Conservation (phyloP, 2,113 vertebrate genomes). For the Gambusia affinis region DNA sequence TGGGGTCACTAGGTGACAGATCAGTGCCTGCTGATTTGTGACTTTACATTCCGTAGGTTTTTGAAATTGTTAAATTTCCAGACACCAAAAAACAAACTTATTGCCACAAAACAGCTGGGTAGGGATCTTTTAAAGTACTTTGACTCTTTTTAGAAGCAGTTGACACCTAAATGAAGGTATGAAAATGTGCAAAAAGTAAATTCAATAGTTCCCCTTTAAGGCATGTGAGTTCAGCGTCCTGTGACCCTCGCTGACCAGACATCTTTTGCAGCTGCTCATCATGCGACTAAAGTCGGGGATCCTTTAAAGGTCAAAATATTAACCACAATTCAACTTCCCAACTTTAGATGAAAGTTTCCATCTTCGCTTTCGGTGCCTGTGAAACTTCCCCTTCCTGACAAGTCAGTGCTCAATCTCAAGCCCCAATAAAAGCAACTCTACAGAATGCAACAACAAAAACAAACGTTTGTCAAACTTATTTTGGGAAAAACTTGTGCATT, state of each 20-base stretch:
- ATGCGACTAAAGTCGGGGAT: constrained; percentile 18
- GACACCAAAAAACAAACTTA: no score
- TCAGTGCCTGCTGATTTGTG: no score
- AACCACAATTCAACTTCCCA: constrained; percentile 11
- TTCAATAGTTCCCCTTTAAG: background rate
- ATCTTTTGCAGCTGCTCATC: constrained; percentile 15
- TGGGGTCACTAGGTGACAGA: no score
- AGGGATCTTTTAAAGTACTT: no score
- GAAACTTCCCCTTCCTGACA: constrained; percentile 31
- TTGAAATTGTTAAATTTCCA: no score
- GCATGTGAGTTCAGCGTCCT: background rate
- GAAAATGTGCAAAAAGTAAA: no score
- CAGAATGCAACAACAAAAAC: constrained; percentile 8
- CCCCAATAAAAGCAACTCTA: constrained; percentile 44
- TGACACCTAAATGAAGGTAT: no score
- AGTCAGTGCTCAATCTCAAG: constrained; percentile 57
- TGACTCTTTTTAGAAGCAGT: no score
- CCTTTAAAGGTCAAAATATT: constrained; percentile 31
- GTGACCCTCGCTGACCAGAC: constrained; percentile 18
- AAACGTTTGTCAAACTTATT: background rate
- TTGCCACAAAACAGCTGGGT: no score
- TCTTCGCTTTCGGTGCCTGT: constrained; percentile 25
- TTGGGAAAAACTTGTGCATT: background rate
- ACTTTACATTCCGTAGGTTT: no score
- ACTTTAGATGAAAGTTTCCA: constrained; percentile 27